A percentile compares a stretch with the other conserved stretches of the same genome.
These are phyloP conservation scores for Clarias gariepinus DNA, from an alignment of 2,113 vertebrate genomes.

Conservation along the genomic window DNA sequence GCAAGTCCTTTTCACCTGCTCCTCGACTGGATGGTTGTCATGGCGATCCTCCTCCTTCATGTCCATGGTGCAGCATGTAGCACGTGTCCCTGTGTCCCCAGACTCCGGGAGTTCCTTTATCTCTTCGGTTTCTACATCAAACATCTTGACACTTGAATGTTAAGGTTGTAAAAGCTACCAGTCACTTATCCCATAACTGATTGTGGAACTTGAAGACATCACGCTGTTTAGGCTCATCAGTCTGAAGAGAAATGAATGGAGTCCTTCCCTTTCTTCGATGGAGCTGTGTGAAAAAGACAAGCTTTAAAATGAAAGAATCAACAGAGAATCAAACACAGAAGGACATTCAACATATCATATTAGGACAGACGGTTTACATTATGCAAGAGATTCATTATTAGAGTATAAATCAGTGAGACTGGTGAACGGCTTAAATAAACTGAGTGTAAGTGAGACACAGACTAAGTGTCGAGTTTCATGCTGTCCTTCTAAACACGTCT, in stretches of 20 bases:
- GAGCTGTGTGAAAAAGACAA: conserved; percentile 4
- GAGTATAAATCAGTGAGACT: background rate
- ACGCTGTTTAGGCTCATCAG: background rate
- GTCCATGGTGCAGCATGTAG: conserved; percentile 49
- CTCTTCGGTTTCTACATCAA: conserved; percentile 58
- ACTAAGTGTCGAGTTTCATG: background rate
- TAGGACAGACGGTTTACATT: background rate
- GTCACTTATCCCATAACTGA: conserved; percentile 32
- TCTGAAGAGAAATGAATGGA: conserved; percentile 2
- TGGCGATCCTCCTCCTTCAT: conserved; percentile 45
- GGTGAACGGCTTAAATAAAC: background rate
- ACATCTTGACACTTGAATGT: conserved; percentile 57
- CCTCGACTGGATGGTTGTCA: conserved; percentile 54
- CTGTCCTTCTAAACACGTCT: background rate
- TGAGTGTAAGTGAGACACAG: background rate
- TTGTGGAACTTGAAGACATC: background rate
- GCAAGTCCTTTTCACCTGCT: conserved; percentile 55
- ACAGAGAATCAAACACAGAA: background rate
- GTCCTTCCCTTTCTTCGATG: background rate
- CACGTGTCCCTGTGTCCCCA: conserved; percentile 33
- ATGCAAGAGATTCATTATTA: background rate
- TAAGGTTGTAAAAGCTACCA: conserved; percentile 20
- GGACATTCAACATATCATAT: background rate
- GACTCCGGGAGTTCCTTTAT: conserved; percentile 48
- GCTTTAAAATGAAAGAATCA: background rate